Percentiles rank a stretch among this genome's conserved stretches.
These are phyloP conservation scores for Sigmodon hispidus DNA, from an alignment of 2,113 vertebrate genomes.

Conservation along the genomic window DNA sequence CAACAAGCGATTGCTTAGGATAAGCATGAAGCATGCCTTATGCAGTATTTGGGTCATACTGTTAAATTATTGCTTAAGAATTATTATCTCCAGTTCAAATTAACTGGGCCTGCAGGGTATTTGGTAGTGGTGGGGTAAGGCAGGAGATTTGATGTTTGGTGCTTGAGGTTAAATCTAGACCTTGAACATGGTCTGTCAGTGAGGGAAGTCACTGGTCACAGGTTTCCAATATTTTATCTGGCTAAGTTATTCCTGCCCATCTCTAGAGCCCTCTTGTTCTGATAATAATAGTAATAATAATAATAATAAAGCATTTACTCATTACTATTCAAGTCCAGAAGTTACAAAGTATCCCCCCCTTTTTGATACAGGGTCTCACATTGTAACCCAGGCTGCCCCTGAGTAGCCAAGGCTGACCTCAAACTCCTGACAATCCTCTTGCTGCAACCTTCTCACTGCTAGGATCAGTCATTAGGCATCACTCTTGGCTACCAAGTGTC, in stretches of 20 bases:
- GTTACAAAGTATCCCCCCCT: not conserved
- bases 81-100: constrained; percentile 19
- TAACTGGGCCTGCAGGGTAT: not conserved
- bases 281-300: too few relatives aligned
- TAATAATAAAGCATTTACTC: too few relatives aligned
- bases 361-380: not conserved
- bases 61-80: not conserved
- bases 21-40: not conserved
- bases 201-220: not conserved
- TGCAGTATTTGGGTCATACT: not conserved
- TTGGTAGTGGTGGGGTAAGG: too few relatives aligned
- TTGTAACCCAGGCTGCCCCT: not conserved
- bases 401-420: not conserved
- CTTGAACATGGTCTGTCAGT: not conserved
- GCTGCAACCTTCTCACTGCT: not conserved
- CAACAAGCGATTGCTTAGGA: not conserved
- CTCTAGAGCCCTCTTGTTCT: not conserved
- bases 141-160: too few relatives aligned
- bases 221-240: not conserved
- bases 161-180: not conserved
- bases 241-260: not conserved
- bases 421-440: not conserved
- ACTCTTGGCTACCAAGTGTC: not conserved
- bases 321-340: not conserved
- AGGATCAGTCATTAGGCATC: not conserved